phyloP scores from a whole-genome alignment of 2,888 invertebrate genomes.

The Stenichneumon culpator region DNA sequence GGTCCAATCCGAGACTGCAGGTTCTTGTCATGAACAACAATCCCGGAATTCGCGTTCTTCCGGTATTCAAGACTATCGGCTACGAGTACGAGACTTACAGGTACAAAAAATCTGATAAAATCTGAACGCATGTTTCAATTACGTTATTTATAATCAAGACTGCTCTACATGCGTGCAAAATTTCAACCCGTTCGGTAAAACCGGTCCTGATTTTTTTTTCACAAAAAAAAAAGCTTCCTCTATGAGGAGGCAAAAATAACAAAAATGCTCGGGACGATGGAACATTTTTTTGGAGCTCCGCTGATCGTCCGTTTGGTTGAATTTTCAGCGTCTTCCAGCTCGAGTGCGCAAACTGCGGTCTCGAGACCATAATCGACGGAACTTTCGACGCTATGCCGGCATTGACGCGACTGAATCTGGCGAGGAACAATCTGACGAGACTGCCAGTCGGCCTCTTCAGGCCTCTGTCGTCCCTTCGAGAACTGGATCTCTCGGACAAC shows the following conservation, averaged over 20 bases:
- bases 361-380: constrained; percentile 88
- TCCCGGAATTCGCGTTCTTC: constrained; percentile 89
- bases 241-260: too few species aligned
- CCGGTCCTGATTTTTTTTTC: too few species aligned
- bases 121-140: too few species aligned
- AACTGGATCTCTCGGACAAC: constrained; percentile 91
- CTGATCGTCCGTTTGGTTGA: background rate
- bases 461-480: constrained; percentile 87
- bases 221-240: too few species aligned
- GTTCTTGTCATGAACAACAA: constrained; percentile 91
- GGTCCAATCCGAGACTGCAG: constrained; percentile 89
- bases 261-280: too few species aligned
- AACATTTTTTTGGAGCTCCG: background rate
- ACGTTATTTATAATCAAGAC: too few species aligned
- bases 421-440: constrained; percentile 86
- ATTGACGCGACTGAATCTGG: constrained; percentile 89
- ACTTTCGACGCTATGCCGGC: constrained; percentile 91
- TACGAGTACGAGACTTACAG: constrained; percentile 78
- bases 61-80: constrained; percentile 89
- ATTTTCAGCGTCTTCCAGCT: constrained; percentile 89
- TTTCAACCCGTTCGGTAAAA: too few species aligned
- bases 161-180: too few species aligned
- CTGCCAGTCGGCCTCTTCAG: constrained; percentile 81
- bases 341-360: constrained; percentile 91
- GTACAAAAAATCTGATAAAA: constrained; percentile 66